These are phyloP conservation scores for Triplophysa bombifrons DNA, from an alignment of 2,797 vertebrate genomes.

Conservation along the genomic window DNA sequence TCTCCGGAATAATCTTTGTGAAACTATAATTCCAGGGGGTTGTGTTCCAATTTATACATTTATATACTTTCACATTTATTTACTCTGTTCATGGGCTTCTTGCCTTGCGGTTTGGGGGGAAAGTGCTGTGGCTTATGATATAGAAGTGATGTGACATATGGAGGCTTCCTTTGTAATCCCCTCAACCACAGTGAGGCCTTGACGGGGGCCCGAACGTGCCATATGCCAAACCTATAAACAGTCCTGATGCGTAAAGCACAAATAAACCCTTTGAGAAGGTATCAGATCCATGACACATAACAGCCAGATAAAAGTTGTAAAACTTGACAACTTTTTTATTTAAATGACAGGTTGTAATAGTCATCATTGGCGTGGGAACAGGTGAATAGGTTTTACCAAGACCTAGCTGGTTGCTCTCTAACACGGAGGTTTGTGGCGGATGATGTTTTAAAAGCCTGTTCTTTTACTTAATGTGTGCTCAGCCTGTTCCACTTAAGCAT, in stretches of 20 bases:
- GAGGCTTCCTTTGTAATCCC: conserved; percentile 84
- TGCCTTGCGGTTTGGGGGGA: conserved; percentile 86
- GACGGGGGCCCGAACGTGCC: conserved; percentile 73
- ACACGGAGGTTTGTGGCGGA: conserved; percentile 15
- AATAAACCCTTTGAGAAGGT: conserved; percentile 25
- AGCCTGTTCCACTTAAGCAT: conserved; percentile 48
- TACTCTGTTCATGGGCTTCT: conserved; percentile 76
- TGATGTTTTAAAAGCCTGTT: conserved; percentile 39
- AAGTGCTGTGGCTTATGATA: conserved; percentile 87
- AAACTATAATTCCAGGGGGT: conserved; percentile 91
- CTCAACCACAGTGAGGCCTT: conserved; percentile 74
- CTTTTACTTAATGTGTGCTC: conserved; percentile 50
- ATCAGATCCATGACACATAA: not conserved
- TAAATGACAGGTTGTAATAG: not conserved
- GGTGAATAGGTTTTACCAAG: not conserved
- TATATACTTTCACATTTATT: conserved; percentile 59
- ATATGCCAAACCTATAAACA: conserved; percentile 49
- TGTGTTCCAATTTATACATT: conserved; percentile 64
- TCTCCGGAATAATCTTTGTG: conserved; percentile 95
- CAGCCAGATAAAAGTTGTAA: too few relatives aligned
- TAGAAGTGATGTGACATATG: conserved; percentile 85
- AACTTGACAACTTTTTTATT: too few relatives aligned
- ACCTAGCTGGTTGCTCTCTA: not conserved
- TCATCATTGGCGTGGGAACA: not conserved
- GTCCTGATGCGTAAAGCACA: conserved; percentile 55